Evolutionary conservation across 2,888 invertebrate species (phyloP).

Genomic region (Troides oblongomaculatus): DNA sequence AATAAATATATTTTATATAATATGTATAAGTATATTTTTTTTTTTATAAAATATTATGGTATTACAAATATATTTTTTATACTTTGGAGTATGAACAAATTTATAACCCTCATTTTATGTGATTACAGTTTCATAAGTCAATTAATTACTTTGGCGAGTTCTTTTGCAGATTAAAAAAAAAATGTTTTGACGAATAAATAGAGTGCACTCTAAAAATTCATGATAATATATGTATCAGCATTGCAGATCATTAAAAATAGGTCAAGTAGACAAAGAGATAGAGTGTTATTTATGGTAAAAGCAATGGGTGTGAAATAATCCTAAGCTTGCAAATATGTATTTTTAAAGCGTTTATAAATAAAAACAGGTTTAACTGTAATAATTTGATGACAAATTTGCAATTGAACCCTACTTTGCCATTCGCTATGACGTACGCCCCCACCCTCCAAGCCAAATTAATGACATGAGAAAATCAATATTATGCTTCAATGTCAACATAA

Average conservation of each 20-base stretch:
- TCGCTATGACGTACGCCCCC: slow-evolving; percentile 38
- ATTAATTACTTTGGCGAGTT: too few species aligned
- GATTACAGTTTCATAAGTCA: too few species aligned
- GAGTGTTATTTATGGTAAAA: not conserved
- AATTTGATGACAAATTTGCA: not conserved
- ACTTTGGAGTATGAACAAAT: too few species aligned
- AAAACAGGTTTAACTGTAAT: not conserved
- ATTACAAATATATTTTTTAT: too few species aligned
- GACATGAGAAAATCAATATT: slow-evolving; percentile 66
- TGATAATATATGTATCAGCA: not conserved
- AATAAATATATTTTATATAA: too few species aligned
- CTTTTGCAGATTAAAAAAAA: too few species aligned
- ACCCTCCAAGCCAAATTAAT: slow-evolving; percentile 36
- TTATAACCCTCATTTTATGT: too few species aligned
- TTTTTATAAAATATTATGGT: too few species aligned
- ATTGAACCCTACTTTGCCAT: not conserved
- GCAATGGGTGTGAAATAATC: not conserved
- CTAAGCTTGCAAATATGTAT: not conserved
- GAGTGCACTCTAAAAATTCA: not conserved
- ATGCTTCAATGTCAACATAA: slow-evolving; percentile 32
- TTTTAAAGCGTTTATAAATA: not conserved
- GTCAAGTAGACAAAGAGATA: slow-evolving; percentile 23
- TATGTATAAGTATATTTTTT: too few species aligned
- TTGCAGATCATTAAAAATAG: slow-evolving; percentile 18
- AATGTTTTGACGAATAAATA: too few species aligned